Percentiles rank a stretch among this genome's conserved stretches.
Evolutionary conservation across 2,797 vertebrate genomes (phyloP).

Genomic region (Characodon lateralis): DNA sequence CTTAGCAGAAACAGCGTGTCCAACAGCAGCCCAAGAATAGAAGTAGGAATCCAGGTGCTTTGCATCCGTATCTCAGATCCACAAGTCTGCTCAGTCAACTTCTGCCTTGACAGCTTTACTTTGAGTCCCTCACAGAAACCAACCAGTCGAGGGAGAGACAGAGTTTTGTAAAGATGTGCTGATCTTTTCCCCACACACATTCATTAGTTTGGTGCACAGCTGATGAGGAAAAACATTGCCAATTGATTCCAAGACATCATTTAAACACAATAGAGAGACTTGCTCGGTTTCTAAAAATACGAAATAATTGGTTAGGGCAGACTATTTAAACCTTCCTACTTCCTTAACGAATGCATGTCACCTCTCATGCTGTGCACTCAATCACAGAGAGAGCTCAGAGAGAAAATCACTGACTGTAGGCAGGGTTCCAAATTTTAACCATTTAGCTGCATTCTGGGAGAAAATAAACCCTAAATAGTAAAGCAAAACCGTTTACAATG

Average conservation of each 20-base stretch:
- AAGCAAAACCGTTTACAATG: too few species aligned
- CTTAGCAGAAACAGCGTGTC: slow-evolving; percentile 13
- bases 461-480: background rate
- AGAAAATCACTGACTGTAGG: slow-evolving; percentile 1
- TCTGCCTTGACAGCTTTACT: slow-evolving; percentile 26
- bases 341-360: slow-evolving; percentile 69
- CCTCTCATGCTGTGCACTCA: slow-evolving; percentile 19
- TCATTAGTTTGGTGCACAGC: background rate
- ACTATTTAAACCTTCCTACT: slow-evolving; percentile 54
- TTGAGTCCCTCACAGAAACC: slow-evolving; percentile 31
- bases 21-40: background rate
- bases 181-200: background rate
- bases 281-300: slow-evolving; percentile 8
- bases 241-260: background rate
- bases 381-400: slow-evolving; percentile 10
- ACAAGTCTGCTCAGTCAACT: slow-evolving; percentile 16
- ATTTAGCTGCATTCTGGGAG: background rate
- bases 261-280: background rate
- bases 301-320: slow-evolving; percentile 23
- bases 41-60: background rate
- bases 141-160: slow-evolving; percentile 41
- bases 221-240: background rate
- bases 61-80: background rate
- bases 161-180: slow-evolving; percentile 21
- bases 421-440: background rate